Base-by-base conservation (phyloP, 1,140 invertebrate genomes). In the Ylistrum balloti region DNA sequence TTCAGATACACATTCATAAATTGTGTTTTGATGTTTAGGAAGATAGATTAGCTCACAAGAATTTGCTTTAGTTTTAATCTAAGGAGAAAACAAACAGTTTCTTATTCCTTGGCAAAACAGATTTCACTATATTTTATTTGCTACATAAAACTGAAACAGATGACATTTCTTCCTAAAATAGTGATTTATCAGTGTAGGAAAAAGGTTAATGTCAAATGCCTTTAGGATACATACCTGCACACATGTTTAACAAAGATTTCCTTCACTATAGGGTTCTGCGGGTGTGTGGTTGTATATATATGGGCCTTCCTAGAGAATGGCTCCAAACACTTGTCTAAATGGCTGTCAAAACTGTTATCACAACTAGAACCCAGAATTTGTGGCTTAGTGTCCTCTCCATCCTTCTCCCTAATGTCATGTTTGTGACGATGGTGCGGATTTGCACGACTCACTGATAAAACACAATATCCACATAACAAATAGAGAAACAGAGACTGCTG, bases 161-260 rank as follows among this genome's bases (percentile, higher is more conserved):
- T 74, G 56, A 28, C 17, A 3, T 74, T 17, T 74, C 56, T 17
- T 74, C 56, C n/a, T 28, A 74, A 28, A 74, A 38, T 38, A 28
- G 28, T 28, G 1, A 28, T 28, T 74, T 74, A 28, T 3, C 56
- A 74, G 2, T 9, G n/a, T 74, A 28, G 22, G 41, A 17, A 45
- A 45, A 9, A 45, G 10, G 20, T 17, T 45, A 17, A 45, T 7
- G 5, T 38, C 35, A 38, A 45, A 45, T 17, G 17, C 0, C 7
- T n/a, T 3, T 56, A 56, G 2, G 45, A 74, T 74, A 86, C 91
- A 89, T 90, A 92, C 91, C 88, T 92, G 89, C 91, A 92, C 34
- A 89, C 91, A 90, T 92, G 56, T 56, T 90, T 88, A 86, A 92
- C 33, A 88, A 92, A 92, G 41, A 92, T 90, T 86, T 92, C n/a